Evolutionary conservation across 2,797 vertebrate species (phyloP), one percentile per base, ranked within the genome.

Genomic region (Periophthalmus magnuspinnatus): DNA sequence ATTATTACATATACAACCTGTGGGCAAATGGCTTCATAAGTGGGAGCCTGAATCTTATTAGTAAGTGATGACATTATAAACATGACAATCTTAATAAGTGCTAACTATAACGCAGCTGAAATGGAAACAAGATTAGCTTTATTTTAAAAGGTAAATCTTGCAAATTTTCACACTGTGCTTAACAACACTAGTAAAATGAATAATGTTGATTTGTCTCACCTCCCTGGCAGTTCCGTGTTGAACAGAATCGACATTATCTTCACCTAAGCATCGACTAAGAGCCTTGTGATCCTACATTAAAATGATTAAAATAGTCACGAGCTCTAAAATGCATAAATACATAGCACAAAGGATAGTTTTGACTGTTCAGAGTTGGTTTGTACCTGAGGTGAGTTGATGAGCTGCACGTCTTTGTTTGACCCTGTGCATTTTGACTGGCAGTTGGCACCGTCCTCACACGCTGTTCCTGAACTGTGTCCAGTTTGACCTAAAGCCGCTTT

Each of bases 401-500:
- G 83, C 28, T 87, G 79, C 36, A 70, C 48, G 65, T 83, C 84
- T 61, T 19, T 48, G 54, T 68, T 64, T 67, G 71, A 82, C 75
- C 66, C 78, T 64, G 69, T 70, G 36, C n/a, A 32, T 57, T 67
- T 68, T 21, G 64, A 65, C 67, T 68, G 61, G 9, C 72, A 79
- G 72, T 84, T 66, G 1, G 74, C 80, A 4, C 61, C 76, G 58
- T 91, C 92, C 68, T 84, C 74, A 69, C 14, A 38, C 24, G 74
- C 70, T 36, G 78, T 82, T 70, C 79, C 83, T 67, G 93, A 90
- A 76, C 90, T 93, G 41, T 92, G 92, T 24, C 92, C 90, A 90
- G 91, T 94, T 74, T 96, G 92, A 89, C 78, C 92, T 68, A 90
- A 57, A 64, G 93, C 90, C 73, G 93, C 90, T 91, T 95, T 94